phyloP scores from a whole-genome alignment of 2,797 vertebrate species.

The Balearica regulorum region DNA sequence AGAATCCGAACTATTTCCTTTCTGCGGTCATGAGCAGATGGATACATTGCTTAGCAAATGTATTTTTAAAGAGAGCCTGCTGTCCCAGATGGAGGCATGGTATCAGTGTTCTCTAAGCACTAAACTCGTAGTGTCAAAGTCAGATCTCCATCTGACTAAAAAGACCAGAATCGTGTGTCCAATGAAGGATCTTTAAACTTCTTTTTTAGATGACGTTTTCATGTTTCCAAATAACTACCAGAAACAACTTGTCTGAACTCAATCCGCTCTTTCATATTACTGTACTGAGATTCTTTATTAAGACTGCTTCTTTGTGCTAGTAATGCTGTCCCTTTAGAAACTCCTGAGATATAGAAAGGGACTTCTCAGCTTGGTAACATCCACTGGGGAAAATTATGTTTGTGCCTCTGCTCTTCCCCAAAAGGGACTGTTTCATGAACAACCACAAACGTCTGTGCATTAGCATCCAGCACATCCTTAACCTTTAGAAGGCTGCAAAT shows the following conservation, averaged over 20 bases:
- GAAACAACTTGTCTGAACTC: neutral
- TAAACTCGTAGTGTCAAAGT: neutral
- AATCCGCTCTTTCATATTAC: neutral
- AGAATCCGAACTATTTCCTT: constrained; percentile 6
- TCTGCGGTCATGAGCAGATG: neutral
- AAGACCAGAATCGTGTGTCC: neutral
- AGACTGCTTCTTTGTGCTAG: neutral
- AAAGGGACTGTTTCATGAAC: neutral
- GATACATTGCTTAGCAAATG: neutral
- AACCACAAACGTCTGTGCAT: neutral
- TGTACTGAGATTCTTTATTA: neutral
- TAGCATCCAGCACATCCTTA: constrained; percentile 1
- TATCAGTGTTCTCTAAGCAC: neutral
- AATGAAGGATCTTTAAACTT: neutral
- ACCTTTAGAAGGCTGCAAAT: constrained; percentile 23
- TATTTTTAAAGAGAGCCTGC: neutral
- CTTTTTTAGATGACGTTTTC: neutral
- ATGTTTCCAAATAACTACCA: neutral
- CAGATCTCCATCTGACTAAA: neutral
- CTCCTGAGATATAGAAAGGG: neutral
- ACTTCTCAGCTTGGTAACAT: neutral
- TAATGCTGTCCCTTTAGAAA: neutral
- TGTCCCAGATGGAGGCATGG: neutral
- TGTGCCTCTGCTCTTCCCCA: neutral
- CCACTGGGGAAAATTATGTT: neutral